phyloP scores from a whole-genome alignment of 2,888 invertebrate species.

The Clistopyga incitator region DNA sequence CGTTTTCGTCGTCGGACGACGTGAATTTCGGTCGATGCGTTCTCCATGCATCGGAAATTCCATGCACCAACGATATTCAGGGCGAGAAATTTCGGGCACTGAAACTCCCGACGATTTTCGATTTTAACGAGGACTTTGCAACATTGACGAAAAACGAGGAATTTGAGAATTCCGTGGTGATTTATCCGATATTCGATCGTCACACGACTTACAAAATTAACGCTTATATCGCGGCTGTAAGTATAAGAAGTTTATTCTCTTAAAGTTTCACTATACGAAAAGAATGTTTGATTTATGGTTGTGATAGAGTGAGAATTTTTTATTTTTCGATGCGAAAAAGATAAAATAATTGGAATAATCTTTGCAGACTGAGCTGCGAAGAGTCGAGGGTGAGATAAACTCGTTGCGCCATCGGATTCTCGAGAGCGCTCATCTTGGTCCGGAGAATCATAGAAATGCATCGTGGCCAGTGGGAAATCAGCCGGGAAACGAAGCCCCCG shows the following conservation, averaged over 20 bases:
- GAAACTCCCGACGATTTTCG: conserved; percentile 77
- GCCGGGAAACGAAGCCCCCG: conserved; percentile 88
- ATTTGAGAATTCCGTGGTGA: conserved; percentile 87
- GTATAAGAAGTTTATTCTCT: too few relatives aligned
- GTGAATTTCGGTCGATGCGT: conserved; percentile 96
- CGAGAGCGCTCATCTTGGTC: conserved; percentile 83
- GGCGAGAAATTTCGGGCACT: conserved; percentile 80
- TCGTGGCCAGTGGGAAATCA: conserved; percentile 92
- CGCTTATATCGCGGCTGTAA: conserved; percentile 89
- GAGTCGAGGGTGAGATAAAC: conserved; percentile 82
- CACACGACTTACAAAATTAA: conserved; percentile 89
- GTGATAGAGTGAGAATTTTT: too few relatives aligned
- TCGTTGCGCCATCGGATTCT: conserved; percentile 84
- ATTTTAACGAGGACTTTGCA: conserved; percentile 83
- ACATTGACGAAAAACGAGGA: conserved; percentile 81
- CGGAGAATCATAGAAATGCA: conserved; percentile 78
- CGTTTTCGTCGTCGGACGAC: conserved; percentile 92
- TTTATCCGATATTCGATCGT: conserved; percentile 88
- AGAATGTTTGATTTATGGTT: too few relatives aligned
- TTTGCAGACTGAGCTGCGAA: conserved; percentile 83
- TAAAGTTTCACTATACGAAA: too few relatives aligned
- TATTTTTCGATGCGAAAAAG: too few relatives aligned
- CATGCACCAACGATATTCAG: conserved; percentile 87
- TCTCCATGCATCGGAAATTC: conserved; percentile 88
- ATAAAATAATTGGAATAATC: background rate